phyloP scores from a whole-genome alignment of 2,797 vertebrate genomes.

The Sebastes minor region DNA sequence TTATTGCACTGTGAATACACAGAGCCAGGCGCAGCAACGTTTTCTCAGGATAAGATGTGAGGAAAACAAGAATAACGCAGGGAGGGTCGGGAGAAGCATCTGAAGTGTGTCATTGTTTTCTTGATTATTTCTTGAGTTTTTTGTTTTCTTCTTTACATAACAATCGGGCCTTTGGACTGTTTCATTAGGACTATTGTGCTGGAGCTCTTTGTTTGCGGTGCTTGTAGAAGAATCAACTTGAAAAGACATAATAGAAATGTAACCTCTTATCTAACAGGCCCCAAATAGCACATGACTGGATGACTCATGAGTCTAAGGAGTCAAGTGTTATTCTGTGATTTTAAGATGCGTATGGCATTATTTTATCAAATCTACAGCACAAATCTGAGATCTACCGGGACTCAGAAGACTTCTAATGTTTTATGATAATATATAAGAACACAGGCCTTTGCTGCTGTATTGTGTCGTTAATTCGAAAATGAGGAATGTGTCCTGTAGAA shows the following conservation, averaged over 20 bases:
- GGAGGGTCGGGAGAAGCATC: neutral
- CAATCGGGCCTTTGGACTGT: neutral
- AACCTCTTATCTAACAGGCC: neutral
- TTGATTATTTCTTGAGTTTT: neutral
- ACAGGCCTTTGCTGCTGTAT: neutral
- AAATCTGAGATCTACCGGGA: neutral
- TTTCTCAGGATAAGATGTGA: neutral
- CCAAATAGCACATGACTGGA: neutral
- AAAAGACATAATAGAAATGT: neutral
- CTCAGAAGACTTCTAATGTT: neutral
- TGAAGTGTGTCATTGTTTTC: neutral
- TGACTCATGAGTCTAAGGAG: neutral
- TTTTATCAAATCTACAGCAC: neutral
- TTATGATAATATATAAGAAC: neutral
- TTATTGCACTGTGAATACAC: constrained; percentile 46
- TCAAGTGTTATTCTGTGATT: neutral
- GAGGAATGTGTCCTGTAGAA: neutral
- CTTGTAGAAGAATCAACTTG: neutral
- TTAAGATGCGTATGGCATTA: neutral
- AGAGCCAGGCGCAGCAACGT: neutral
- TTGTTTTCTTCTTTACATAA: neutral
- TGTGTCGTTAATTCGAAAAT: neutral
- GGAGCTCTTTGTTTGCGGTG: neutral
- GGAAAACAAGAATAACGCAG: constrained; percentile 10
- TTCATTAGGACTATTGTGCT: neutral